Base-by-base conservation (phyloP, 1,140 invertebrate species). In the Drosophila ambigua region DNA sequence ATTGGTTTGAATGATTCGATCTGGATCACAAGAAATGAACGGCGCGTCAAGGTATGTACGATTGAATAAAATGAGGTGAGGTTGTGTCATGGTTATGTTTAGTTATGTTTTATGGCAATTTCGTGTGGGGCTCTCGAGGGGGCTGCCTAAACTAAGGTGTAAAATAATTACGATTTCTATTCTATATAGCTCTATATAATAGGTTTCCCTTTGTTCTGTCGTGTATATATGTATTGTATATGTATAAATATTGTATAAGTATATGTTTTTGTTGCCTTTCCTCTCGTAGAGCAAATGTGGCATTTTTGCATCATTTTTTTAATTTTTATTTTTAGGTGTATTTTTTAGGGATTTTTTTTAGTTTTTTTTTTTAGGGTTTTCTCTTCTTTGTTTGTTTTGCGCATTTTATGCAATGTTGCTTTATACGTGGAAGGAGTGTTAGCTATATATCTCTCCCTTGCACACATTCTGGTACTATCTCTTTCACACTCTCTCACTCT, bases 351-450 rank as follows among this genome's bases (percentile, higher is more conserved):
- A 55, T 55, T 57, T 54, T 58, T 41, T 63, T 41, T 45, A 46
- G 26, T 41, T 35, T 48, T 44, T 59, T 59, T 5, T 76, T 52
- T 50, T 57, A 35, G 0, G 3, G 35, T 3, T 44, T 15, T 55
- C 35, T 57, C 44, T 43, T 68, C 46, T 62, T 80, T 61, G 44
- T 69, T 71, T 58, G 50, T 78, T 65, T 87, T 88, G 75, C 83
- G 82, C 83, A 87, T 87, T 87, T 79, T 76, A 87, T 87, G 83
- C 83, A 69, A 74, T 83, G 79, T 87, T 87, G 83, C 83, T 87
- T 87, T 79, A 61, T 76, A 77, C 52, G 72, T 87, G 83, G 83
- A 87, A 87, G 83, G 83, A 87, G 79, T 88, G 28, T 84, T 82
- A 79, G 79, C 79, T 83, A 71, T 75, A 69, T 72, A 60, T 71